phyloP scores from a whole-genome alignment of 2,888 invertebrate genomes.

The Reticulitermes lucifugus region DNA sequence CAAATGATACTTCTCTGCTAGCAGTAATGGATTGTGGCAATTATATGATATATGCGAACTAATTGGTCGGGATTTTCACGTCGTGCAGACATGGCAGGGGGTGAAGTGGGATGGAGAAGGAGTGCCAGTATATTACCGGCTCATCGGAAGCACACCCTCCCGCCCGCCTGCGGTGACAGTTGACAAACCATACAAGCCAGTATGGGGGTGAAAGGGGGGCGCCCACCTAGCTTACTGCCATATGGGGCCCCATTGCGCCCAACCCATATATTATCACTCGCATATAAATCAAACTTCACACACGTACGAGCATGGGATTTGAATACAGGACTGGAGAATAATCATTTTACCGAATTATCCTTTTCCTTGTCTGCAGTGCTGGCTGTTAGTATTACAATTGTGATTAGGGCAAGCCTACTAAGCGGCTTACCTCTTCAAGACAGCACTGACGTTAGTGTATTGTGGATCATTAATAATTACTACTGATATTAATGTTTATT shows the following conservation, averaged over 20 bases:
- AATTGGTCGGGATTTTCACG: constrained; percentile 36
- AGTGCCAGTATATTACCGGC: constrained; percentile 27
- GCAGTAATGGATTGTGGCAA: constrained; percentile 38
- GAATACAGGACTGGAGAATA: constrained; percentile 24
- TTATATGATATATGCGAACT: constrained; percentile 39
- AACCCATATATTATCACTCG: constrained; percentile 38
- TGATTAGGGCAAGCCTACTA: too few relatives aligned
- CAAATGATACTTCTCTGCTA: not conserved
- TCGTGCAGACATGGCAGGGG: constrained; percentile 12
- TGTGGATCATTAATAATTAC: too few relatives aligned
- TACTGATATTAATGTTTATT: too few relatives aligned
- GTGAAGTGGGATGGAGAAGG: not conserved
- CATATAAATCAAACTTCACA: constrained; percentile 39
- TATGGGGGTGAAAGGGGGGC: not conserved
- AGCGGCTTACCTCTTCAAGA: too few relatives aligned
- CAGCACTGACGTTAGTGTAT: too few relatives aligned
- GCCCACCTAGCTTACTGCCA: constrained; percentile 17
- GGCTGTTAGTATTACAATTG: too few relatives aligned
- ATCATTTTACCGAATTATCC: constrained; percentile 32
- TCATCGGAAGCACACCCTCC: not conserved
- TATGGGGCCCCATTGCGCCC: constrained; percentile 33
- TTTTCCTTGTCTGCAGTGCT: not conserved
- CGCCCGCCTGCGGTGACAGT: constrained; percentile 32
- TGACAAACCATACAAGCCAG: constrained; percentile 28
- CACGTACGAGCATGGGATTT: constrained; percentile 26